These are phyloP conservation scores for Uromys caudimaculatus DNA, from an alignment of 2,797 vertebrate species.

Conservation along the genomic window DNA sequence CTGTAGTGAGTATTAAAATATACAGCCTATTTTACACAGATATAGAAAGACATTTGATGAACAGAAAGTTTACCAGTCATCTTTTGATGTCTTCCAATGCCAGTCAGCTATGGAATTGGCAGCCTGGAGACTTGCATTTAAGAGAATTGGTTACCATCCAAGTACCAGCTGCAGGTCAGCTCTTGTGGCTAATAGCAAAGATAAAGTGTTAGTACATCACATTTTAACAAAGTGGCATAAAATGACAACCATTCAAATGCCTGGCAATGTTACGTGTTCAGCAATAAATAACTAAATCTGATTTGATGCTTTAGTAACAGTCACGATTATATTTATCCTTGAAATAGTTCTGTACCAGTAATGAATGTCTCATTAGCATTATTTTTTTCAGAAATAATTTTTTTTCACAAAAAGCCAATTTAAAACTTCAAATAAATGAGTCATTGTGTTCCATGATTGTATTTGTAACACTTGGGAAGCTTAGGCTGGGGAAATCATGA, in stretches of 20 bases:
- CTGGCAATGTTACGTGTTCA: fast-evolving
- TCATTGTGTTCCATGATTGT: background rate
- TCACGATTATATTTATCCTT: background rate
- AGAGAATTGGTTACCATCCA: too few relatives aligned
- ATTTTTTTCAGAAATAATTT: background rate
- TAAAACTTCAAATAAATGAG: background rate
- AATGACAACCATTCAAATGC: background rate
- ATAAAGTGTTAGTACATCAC: background rate
- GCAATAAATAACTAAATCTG: background rate
- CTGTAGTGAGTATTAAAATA: background rate
- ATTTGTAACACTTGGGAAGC: background rate
- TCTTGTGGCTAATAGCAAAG: background rate
- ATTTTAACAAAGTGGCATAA: background rate
- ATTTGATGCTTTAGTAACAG: conserved; percentile 1
- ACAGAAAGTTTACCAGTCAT: background rate
- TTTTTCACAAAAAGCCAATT: conserved; percentile 9
- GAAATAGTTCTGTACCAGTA: background rate
- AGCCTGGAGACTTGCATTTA: too few relatives aligned
- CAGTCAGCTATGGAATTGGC: background rate
- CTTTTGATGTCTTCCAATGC: background rate
- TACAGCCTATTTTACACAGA: background rate
- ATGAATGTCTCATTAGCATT: background rate
- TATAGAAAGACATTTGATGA: background rate
- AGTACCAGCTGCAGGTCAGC: background rate
- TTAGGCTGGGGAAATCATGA: background rate